A percentile compares a stretch with the other conserved stretches of the same genome.
These are phyloP conservation scores for Homalodisca vitripennis DNA, from an alignment of 1,140 invertebrate genomes.

Conservation along the genomic window DNA sequence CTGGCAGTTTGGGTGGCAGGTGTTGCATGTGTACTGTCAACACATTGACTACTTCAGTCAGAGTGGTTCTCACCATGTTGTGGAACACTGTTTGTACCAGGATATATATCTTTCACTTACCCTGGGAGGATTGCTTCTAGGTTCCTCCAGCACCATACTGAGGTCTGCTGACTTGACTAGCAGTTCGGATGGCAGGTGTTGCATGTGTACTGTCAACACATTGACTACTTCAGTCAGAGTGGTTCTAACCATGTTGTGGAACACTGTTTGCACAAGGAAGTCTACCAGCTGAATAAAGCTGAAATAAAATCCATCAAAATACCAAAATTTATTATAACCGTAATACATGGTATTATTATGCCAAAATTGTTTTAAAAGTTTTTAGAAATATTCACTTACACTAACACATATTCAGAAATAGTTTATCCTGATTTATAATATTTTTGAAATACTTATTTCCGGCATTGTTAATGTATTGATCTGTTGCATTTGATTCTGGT, in stretches of 20 bases:
- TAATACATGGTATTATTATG: conserved; percentile 28
- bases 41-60: conserved; percentile 57
- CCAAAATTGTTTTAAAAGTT: neutral
- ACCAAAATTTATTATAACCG: neutral
- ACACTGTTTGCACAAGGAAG: conserved; percentile 68
- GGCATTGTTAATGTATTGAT: too few relatives aligned
- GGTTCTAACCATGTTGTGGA: conserved; percentile 63
- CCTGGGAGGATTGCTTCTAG: conserved; percentile 38
- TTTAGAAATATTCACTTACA: neutral
- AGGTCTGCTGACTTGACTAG: conserved; percentile 40
- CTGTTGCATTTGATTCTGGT: too few relatives aligned
- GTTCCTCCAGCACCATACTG: conserved; percentile 36
- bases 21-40: conserved; percentile 59
- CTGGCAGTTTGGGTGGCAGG: conserved; percentile 51
- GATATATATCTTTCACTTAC: conserved; percentile 27
- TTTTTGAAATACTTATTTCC: too few relatives aligned
- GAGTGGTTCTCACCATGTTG: conserved; percentile 54
- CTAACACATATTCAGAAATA: too few relatives aligned
- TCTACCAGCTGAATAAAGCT: conserved; percentile 75
- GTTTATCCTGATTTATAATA: neutral
- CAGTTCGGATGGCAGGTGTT: conserved; percentile 54
- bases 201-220: conserved; percentile 58
- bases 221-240: conserved; percentile 61
- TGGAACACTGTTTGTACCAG: neutral
- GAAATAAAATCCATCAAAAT: conserved; percentile 38